A percentile compares a stretch with the other conserved stretches of the same genome.
Conservation (phyloP, 2,797 vertebrate species). For the Chromobotia macracanthus region DNA sequence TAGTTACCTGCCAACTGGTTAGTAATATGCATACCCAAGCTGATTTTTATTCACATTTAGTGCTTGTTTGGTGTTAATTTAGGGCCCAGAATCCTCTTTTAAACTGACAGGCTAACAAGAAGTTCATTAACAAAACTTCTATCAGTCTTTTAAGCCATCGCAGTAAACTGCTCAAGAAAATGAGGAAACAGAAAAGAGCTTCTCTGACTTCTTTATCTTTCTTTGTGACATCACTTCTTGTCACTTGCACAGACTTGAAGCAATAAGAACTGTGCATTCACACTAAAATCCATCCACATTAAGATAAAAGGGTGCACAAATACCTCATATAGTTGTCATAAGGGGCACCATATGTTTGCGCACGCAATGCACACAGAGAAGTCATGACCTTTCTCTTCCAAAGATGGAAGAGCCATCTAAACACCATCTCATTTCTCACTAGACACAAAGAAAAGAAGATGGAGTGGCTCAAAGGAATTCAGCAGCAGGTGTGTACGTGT, state of each 20-base stretch:
- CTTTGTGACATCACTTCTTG: background rate
- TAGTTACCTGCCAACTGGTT: too few species aligned
- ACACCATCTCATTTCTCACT: conserved; percentile 25
- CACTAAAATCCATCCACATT: background rate
- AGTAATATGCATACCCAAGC: too few species aligned
- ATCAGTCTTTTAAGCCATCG: too few species aligned
- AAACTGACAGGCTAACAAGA: too few species aligned
- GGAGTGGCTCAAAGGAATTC: conserved; percentile 33
- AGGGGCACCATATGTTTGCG: conserved; percentile 7
- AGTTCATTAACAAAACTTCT: too few species aligned
- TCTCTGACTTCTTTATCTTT: background rate
- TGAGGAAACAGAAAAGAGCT: background rate
- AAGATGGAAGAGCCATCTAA: conserved; percentile 21
- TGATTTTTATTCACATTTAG: too few species aligned
- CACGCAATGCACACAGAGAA: background rate
- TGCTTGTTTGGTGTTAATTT: too few species aligned
- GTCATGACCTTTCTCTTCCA: conserved; percentile 1
- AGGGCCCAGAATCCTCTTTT: too few species aligned
- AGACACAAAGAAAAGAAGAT: conserved; percentile 43
- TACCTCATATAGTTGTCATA: conserved; percentile 2
- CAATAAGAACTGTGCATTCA: too few species aligned
- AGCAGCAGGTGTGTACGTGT: conserved; percentile 37
- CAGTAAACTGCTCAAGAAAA: background rate
- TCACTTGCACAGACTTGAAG: background rate
- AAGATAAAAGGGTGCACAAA: background rate